Evolutionary conservation across 2,113 vertebrate species (phyloP), one percentile per base, ranked within the genome.

Genomic region (Epinephelus cyanopodus): DNA sequence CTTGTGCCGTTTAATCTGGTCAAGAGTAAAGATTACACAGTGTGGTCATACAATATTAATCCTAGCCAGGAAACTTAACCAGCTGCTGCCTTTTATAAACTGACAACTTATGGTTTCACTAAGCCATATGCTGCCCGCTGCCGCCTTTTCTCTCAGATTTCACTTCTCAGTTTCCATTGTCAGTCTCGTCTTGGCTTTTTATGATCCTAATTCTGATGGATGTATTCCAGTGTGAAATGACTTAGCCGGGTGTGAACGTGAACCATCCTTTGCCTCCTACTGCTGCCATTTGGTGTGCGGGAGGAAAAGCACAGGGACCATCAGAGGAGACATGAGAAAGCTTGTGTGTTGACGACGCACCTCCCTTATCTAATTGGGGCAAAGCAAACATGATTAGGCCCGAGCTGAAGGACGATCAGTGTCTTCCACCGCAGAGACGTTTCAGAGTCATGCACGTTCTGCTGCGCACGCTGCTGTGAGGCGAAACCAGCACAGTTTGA

Each of bases 361-460:
- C 83, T 91, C 82, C 81, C 89, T 91, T 83, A 90, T 94, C 91
- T 94, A 93, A 95, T 93, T 95, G 91, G 90, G 84, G 89, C 72
- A 88, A 92, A 91, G 90, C 87, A 93, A 94, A 94, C 90, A 91
- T 80, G 90, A 92, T 94, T 94, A 92, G 81, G 80, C 67, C 80
- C 77, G 69, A 84, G 91, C 89, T 91, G 92, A 91, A 92, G 87
- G 89, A 87, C 81, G 73, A 91, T 88, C 82, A 77, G 79, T 77
- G 90, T 84, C 89, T 92, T 85, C 77, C 75, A 67, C 74, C 61
- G 53, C 73, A 10, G 83, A 92, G 91, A 77, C 83, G 52, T 79
- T 79, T 84, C 83, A 7, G 72, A 79, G 84, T 75, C 80, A 50
- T 60, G 27, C 61, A 50, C 57, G 64, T 63, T 82, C 74, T 80